phyloP scores from a whole-genome alignment of 2,888 invertebrate genomes.

The Dendrolimus pini region DNA sequence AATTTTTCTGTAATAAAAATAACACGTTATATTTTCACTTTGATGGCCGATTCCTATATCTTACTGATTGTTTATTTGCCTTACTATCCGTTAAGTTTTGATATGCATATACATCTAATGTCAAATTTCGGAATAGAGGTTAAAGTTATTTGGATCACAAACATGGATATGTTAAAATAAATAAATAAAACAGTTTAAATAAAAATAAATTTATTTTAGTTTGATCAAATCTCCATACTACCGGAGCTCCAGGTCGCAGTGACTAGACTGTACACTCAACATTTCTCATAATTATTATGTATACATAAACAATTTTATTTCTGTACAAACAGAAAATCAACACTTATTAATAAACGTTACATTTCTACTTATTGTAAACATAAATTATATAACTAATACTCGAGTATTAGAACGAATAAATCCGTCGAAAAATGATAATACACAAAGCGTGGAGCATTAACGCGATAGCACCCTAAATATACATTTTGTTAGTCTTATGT shows the following conservation, averaged over 20 bases:
- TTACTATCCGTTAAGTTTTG: too few relatives aligned
- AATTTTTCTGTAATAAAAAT: too few relatives aligned
- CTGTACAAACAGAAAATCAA: slow-evolving; percentile 72
- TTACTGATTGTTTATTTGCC: too few relatives aligned
- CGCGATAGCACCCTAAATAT: slow-evolving; percentile 57
- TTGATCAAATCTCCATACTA: slow-evolving; percentile 56
- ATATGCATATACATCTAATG: too few relatives aligned
- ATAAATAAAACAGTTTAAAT: slow-evolving; percentile 45
- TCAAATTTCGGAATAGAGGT: too few relatives aligned
- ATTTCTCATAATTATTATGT: slow-evolving; percentile 44
- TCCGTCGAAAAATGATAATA: slow-evolving; percentile 69
- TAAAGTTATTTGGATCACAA: slow-evolving; percentile 24
- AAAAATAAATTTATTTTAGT: slow-evolving; percentile 73
- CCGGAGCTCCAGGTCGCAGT: slow-evolving; percentile 67
- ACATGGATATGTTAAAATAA: slow-evolving; percentile 71
- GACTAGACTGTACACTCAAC: slow-evolving; percentile 76
- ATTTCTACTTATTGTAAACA: slow-evolving; percentile 69
- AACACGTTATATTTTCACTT: too few relatives aligned
- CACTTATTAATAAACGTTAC: slow-evolving; percentile 69
- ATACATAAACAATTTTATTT: slow-evolving; percentile 65
- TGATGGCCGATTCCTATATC: too few relatives aligned
- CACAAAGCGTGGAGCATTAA: slow-evolving; percentile 62
- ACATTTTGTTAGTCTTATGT: slow-evolving; percentile 67
- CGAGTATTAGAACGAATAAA: slow-evolving; percentile 74
- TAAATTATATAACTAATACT: slow-evolving; percentile 72